Evolutionary conservation across 2,797 vertebrate species (phyloP).

Genomic region (Rallus crepitans): DNA sequence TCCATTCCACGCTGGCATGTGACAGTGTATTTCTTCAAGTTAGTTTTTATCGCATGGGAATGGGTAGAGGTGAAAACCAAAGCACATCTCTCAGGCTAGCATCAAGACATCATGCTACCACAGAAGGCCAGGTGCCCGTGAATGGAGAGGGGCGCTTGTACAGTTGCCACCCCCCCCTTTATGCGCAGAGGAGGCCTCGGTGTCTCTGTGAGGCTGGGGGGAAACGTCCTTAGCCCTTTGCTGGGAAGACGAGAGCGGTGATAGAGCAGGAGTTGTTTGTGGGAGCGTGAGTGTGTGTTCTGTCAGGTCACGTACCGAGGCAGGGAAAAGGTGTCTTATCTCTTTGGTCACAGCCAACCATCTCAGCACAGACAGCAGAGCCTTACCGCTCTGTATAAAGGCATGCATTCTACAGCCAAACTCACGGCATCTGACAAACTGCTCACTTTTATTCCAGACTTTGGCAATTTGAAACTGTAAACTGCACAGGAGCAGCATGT

Average conservation of each 20-base stretch:
- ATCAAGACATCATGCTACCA: background rate
- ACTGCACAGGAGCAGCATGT: background rate
- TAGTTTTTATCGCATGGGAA: background rate
- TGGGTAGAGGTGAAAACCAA: background rate
- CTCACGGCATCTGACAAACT: background rate
- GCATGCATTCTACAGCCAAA: background rate
- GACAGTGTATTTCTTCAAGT: background rate
- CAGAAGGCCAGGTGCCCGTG: background rate
- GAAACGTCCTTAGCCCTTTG: background rate
- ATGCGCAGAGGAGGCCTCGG: background rate
- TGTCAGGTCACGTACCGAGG: background rate
- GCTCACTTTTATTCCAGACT: background rate
- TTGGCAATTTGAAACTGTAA: background rate
- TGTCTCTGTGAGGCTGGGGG: background rate
- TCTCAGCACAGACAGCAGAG: background rate
- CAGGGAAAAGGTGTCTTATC: background rate
- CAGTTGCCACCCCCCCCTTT: background rate
- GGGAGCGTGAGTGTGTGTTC: background rate
- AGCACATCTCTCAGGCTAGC: background rate
- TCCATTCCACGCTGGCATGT: background rate
- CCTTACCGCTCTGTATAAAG: background rate
- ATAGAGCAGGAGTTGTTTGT: background rate
- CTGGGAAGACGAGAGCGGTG: background rate
- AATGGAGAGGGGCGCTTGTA: background rate
- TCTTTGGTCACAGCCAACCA: background rate